These are phyloP conservation scores for Grapholita molesta DNA, from an alignment of 1,140 invertebrate species.

Conservation along the genomic window DNA sequence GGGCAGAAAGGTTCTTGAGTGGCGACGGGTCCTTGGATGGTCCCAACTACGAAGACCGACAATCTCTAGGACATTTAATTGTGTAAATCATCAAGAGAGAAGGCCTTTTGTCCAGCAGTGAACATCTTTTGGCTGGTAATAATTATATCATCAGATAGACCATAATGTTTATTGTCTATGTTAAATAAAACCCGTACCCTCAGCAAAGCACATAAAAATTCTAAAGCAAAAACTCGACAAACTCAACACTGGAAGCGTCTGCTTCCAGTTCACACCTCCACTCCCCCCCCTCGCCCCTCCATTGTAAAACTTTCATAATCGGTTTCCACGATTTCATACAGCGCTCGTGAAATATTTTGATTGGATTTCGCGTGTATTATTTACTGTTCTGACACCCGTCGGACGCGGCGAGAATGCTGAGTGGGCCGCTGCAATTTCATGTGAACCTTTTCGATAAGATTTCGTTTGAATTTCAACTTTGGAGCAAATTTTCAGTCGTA, in stretches of 20 bases:
- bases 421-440: neutral
- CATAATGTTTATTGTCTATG: no score
- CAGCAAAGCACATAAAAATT: no score
- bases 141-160: no score
- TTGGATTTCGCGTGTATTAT: conserved; percentile 28
- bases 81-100: no score
- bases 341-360: conserved; percentile 36
- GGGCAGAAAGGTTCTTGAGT: no score
- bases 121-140: no score
- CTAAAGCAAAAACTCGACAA: neutral
- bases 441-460: neutral
- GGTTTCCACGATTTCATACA: conserved; percentile 30
- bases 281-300: conserved; percentile 6
- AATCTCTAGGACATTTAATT: no score
- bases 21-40: no score
- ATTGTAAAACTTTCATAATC: conserved; percentile 45
- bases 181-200: no score
- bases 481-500: no score
- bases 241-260: neutral
- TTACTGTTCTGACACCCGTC: conserved; percentile 20
- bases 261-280: neutral
- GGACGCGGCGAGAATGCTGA: neutral
- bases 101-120: no score
- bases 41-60: no score
- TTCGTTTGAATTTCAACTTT: neutral